Percentiles rank a stretch among this genome's conserved stretches.
These are phyloP conservation scores for Gymnoscopelus microlampas DNA, from an alignment of 2,797 vertebrate species.

Conservation along the genomic window DNA sequence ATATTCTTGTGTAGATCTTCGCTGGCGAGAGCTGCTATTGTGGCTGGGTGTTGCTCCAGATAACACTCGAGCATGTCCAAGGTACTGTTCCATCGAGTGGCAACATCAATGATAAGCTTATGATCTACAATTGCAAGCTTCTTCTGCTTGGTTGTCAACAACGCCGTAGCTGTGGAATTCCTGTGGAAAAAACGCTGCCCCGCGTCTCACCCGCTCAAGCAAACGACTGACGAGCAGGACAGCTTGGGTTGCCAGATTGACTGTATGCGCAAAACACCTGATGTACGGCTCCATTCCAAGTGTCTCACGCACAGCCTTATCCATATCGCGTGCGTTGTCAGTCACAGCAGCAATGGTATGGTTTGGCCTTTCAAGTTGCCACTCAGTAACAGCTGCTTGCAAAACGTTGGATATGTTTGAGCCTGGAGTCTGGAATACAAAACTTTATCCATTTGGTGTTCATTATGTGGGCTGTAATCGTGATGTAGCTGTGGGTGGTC, in stretches of 20 bases:
- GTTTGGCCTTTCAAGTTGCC: background rate
- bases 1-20: background rate
- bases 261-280: slow-evolving; percentile 23
- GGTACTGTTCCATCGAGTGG: background rate
- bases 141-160: slow-evolving; percentile 18
- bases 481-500: no score
- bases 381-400: no score
- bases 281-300: slow-evolving; percentile 10
- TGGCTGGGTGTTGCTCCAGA: background rate
- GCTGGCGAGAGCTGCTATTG: background rate
- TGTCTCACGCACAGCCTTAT: slow-evolving; percentile 11
- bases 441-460: slow-evolving; percentile 8
- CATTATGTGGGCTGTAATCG: background rate
- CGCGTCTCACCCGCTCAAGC: slow-evolving; percentile 24
- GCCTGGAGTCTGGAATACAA: slow-evolving; percentile 6
- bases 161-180: background rate
- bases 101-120: background rate
- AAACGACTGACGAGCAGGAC: slow-evolving; percentile 7
- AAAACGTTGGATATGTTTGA: background rate
- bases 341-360: slow-evolving; percentile 18
- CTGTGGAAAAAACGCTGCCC: slow-evolving; percentile 27
- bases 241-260: slow-evolving; percentile 23
- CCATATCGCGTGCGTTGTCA: slow-evolving; percentile 21
- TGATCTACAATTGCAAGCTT: background rate
- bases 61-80: slow-evolving; percentile 1